A percentile compares a stretch with the other conserved stretches of the same genome.
phyloP scores from a whole-genome alignment of 2,797 vertebrate species.

The Chiloscyllium punctatum region DNA sequence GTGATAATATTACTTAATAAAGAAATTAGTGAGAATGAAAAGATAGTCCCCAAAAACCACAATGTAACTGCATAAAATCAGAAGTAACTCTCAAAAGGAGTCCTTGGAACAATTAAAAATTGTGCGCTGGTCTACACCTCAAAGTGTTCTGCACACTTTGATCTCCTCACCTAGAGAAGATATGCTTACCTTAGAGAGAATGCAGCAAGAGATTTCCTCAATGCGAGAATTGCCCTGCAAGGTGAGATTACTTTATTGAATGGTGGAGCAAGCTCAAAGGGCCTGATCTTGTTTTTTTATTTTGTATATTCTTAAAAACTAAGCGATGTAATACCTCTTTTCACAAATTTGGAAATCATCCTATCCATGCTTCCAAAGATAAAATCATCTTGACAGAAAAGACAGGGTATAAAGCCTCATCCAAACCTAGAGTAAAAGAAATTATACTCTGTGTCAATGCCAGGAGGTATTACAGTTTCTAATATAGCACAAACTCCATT shows the following conservation, averaged over 20 bases:
- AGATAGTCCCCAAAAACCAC: too few species aligned
- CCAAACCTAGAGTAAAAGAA: background rate
- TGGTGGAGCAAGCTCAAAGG: background rate
- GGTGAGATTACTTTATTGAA: background rate
- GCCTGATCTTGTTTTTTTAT: too few species aligned
- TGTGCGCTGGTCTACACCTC: too few species aligned
- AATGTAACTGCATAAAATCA: too few species aligned
- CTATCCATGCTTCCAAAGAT: background rate
- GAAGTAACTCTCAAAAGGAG: too few species aligned
- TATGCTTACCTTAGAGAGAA: background rate
- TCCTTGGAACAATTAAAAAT: too few species aligned
- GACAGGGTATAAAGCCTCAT: background rate
- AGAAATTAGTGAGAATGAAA: too few species aligned
- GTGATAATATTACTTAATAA: too few species aligned
- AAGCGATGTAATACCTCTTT: background rate
- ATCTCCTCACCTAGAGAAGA: background rate
- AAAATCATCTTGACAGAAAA: background rate
- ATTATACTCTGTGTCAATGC: background rate
- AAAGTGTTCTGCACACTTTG: too few species aligned
- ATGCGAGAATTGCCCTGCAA: background rate
- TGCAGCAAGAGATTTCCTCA: background rate
- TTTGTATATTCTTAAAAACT: background rate
- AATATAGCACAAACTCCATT: background rate
- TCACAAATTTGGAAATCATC: background rate
- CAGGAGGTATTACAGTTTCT: background rate